Evolutionary conservation across 2,888 invertebrate species (phyloP), one percentile per base, ranked within the genome.

Genomic region (Isotomurus palustris): DNA sequence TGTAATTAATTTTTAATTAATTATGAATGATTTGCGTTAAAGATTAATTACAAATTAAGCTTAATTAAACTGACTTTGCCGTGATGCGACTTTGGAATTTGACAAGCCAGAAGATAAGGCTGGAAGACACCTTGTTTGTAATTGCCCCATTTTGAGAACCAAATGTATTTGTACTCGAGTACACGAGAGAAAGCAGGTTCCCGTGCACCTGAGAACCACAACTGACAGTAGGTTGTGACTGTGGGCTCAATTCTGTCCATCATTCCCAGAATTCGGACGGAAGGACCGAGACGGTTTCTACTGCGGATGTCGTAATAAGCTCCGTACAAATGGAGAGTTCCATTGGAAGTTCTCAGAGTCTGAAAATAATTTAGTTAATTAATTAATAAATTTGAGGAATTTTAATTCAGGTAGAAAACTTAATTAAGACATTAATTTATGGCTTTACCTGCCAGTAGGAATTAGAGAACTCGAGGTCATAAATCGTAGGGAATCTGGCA

Each of bases 81-180:
- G 75, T 86, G 86, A 48, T 78, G 77, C 17, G 83, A 82, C 63
- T 82, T 81, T 0, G 93, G 92, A 70, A 93, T 82, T 73, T 88
- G 87, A 76, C 93, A 93, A 21, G 91, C 90, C 66, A 90, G 85
- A 69, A 93, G 80, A 75, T 91, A 93, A 0, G 93, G 92, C 77
- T 93, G 92, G 75, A 91, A 88, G 65, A 91, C 87, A 51, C 87
- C 87, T 76, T 91, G 88, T 74, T 92, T 92, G n/a, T n/a, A n/a
- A n/a, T n/a, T n/a, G 58, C 92, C 92, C 93, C 92, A 93, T 76
- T 91, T 91, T 71, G 85, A 85, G 75, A 90, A 88, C 93, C 93
- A 93, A 70, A 92, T 88, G 75, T 92, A 92, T 75, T 91, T 91
- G 78, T 92, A 92, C 76, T 91, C 91, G n/a, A n/a, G n/a, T 17